Evolutionary conservation across 2,113 vertebrate genomes (phyloP), one percentile per base, ranked within the genome.

Genomic region (Colistium nudipinnis): DNA sequence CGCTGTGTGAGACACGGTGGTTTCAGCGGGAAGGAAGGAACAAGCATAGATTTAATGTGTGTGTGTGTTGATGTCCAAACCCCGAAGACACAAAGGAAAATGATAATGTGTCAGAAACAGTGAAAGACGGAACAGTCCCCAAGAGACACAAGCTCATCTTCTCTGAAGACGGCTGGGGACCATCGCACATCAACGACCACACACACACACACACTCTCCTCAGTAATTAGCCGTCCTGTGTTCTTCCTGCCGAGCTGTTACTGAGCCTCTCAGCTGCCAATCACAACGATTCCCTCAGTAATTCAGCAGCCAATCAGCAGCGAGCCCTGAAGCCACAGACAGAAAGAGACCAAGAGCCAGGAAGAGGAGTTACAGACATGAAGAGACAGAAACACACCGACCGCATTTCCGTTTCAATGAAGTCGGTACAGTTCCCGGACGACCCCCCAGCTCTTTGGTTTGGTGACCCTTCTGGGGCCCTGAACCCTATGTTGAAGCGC

Each of bases 191-290:
- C 73, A 77, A 31, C 28, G n/a, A 27, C n/a, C 25, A 53, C 48
- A 52, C 62, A 63, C 69, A 65, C 70, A 66, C 62, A 47, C 63
- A 47, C 39, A 30, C 60, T 7, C 41, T 7, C 41, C 59, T 43
- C 68, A 74, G 63, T 81, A 76, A 86, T 86, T 87, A 81, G 78
- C 67, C 36, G 69, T 71, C 78, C 12, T 87, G 72, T 80, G 81
- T 84, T 87, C 72, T 71, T 71, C 30, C 51, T 62, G 55, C 55
- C 72, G 73, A 70, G 72, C 73, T 79, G 68, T 77, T 82, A 45
- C 75, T 74, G 35, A 30, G 43, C 17, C 78, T 79, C 75, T 79
- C 47, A 81, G 81, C 78, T 81, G 81, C 81, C 81, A 78, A 78
- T 86, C 81, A 86, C 43, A 41, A 30, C 2, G 6, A 76, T 31